These are phyloP conservation scores for Yponomeuta sedellus DNA, from an alignment of 2,888 invertebrate species.

Conservation along the genomic window DNA sequence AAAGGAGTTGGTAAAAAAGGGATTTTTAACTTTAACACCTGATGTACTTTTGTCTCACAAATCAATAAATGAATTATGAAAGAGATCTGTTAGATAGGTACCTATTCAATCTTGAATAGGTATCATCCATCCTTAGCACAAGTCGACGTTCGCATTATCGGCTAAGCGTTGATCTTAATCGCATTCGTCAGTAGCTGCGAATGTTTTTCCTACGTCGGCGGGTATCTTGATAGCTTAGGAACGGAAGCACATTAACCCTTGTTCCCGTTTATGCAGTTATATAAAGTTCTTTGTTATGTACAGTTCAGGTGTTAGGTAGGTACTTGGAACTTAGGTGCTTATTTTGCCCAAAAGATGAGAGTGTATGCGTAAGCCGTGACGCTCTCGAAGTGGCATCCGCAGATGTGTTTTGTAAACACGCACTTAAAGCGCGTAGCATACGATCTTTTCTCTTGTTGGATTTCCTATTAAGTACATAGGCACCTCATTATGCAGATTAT, in stretches of 20 bases:
- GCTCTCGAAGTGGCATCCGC: background rate
- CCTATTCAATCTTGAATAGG: too few relatives aligned
- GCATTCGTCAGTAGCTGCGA: background rate
- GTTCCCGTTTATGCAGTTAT: background rate
- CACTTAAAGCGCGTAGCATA: background rate
- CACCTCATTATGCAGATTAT: background rate
- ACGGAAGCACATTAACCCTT: background rate
- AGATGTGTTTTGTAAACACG: constrained; percentile 7
- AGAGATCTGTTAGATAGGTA: too few relatives aligned
- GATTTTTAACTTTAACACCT: too few relatives aligned
- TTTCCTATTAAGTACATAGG: too few relatives aligned
- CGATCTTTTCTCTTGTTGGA: constrained; percentile 5
- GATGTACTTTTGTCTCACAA: too few relatives aligned
- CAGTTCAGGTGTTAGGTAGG: too few relatives aligned
- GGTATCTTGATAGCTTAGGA: background rate
- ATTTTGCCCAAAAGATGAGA: background rate
- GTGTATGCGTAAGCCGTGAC: background rate
- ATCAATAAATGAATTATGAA: too few relatives aligned
- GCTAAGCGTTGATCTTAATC: constrained; percentile 9
- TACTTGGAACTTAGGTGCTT: too few relatives aligned
- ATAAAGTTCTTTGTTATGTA: too few relatives aligned
- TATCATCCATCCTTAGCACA: too few relatives aligned
- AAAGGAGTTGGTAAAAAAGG: background rate
- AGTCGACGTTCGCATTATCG: constrained; percentile 2
- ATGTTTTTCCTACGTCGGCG: background rate